Conservation (phyloP, 2,888 invertebrate species). For the Erannis defoliaria region DNA sequence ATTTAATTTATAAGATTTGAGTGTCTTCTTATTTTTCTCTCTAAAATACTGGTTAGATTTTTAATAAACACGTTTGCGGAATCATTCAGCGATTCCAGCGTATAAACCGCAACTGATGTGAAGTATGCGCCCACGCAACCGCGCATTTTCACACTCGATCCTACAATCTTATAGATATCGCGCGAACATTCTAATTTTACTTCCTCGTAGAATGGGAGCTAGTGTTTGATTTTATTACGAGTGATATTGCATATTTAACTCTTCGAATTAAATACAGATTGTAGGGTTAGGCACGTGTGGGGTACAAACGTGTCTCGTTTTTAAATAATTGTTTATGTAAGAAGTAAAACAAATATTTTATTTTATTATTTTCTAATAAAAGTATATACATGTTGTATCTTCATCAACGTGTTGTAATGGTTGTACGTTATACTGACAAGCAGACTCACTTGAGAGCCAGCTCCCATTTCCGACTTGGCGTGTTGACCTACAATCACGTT, state of each 20-base stretch:
- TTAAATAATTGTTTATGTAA: no score
- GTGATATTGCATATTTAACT: neutral
- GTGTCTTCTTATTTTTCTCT: neutral
- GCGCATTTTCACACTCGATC: constrained; percentile 51
- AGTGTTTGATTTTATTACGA: constrained; percentile 11
- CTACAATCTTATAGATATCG: constrained; percentile 54
- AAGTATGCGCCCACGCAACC: constrained; percentile 44
- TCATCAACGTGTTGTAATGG: no score
- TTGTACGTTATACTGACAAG: no score
- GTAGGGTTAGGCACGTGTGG: no score
- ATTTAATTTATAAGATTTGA: neutral
- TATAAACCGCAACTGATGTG: constrained; percentile 50
- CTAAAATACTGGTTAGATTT: neutral
- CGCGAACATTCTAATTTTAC: constrained; percentile 67
- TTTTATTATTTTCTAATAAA: no score
- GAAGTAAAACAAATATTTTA: no score
- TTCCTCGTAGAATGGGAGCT: constrained; percentile 45
- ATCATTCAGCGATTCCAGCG: constrained; percentile 21
- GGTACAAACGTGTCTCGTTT: no score
- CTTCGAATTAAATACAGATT: no score
- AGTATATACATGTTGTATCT: no score
- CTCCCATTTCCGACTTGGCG: no score
- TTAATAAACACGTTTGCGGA: constrained; percentile 14
- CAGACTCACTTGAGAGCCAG: no score
- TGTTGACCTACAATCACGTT: no score